Base-by-base conservation (phyloP, 2,113 vertebrate species). In the Hemichromis elongatus region DNA sequence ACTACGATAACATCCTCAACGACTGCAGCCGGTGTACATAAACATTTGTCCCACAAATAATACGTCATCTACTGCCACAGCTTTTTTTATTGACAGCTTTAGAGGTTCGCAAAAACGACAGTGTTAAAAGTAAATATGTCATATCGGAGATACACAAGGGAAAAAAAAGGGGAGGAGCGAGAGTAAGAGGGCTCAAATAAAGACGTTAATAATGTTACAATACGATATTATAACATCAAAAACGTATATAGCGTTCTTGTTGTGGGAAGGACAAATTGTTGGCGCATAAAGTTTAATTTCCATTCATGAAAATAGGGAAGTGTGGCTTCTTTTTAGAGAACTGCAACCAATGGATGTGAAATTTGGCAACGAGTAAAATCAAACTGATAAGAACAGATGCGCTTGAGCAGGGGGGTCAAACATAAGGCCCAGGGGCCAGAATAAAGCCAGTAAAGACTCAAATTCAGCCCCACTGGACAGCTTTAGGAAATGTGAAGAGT, bases 11-110 rank as follows among this genome's bases (percentile, higher is more conserved):
- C 73, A 56, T 30, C 53, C 56, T 79, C 52, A 21, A 9, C 30
- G 11, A n/a, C 28, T 56, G 59, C 81, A 82, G 75, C 47, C 24
- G 81, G 57, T 80, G 63, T 53, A 53, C 55, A 83, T 8, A 57
- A 63, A 80, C 85, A 57, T 6, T 0, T 7, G 95, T 94, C 95
- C 77, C 94, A 85, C 78, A 90, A 89, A 93, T 92, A 89, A 63
- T 28, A 90, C 95, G 94, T 95, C 94, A 95, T 79, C 79, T 0
- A 35, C 5, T 10, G 78, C 18, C 6, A 35, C 66, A 26, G 8
- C 6, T 28, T 70, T 50, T 9, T 47, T 45, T 18, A 70, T 70
- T 10, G 66, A 73, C n/a, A 11, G 21, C 42, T 73, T 18, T 18
- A 47, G 24, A 47, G 21, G 21, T 11, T 18, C 40, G 24, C 40